A percentile compares a stretch with the other conserved stretches of the same genome.
phyloP scores from a whole-genome alignment of 2,113 vertebrate genomes.

The Sylvietta virens region DNA sequence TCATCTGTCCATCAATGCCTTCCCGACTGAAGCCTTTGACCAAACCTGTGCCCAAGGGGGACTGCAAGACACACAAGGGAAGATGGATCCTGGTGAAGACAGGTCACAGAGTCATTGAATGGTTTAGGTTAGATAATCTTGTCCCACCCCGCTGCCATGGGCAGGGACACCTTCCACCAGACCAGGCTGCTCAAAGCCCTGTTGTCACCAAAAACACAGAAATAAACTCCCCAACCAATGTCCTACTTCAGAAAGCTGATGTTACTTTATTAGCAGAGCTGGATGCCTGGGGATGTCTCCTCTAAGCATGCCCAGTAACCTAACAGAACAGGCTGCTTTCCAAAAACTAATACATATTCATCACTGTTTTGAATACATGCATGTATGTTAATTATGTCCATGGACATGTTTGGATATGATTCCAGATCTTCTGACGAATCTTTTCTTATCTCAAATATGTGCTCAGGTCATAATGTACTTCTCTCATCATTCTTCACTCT shows the following conservation, averaged over 20 bases:
- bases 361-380: background rate
- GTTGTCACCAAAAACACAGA: fast-evolving
- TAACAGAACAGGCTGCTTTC: background rate
- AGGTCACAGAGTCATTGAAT: background rate
- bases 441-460: background rate
- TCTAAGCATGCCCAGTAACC: background rate
- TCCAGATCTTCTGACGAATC: background rate
- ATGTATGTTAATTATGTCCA: background rate
- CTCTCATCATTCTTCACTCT: background rate
- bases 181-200: background rate
- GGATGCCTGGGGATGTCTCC: background rate
- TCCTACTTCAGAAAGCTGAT: background rate
- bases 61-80: background rate
- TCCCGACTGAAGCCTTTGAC: background rate
- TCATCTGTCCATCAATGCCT: background rate
- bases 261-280: background rate
- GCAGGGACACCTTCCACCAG: background rate
- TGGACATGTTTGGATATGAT: background rate
- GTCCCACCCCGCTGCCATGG: background rate
- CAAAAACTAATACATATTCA: background rate
- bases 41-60: background rate
- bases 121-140: background rate
- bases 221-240: background rate
- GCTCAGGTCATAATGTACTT: background rate
- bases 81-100: background rate